Evolutionary conservation across 2,797 vertebrate species (phyloP).

Genomic region (Thalassophryne amazonica): DNA sequence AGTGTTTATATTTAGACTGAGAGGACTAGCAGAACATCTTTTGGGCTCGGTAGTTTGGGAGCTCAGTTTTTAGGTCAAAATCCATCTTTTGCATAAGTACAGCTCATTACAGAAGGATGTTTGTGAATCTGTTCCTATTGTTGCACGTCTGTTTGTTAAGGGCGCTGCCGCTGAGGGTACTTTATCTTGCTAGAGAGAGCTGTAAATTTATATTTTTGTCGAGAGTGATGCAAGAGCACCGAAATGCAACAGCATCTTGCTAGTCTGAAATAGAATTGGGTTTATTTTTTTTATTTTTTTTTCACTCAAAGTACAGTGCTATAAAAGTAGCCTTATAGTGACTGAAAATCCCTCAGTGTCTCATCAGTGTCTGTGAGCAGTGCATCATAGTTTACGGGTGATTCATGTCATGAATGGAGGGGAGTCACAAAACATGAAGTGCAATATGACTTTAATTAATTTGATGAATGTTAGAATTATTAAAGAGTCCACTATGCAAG

Average conservation of each 20-base stretch:
- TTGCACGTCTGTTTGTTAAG: neutral
- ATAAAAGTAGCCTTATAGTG: constrained; percentile 17
- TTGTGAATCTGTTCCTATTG: constrained; percentile 2
- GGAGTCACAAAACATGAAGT: too few relatives aligned
- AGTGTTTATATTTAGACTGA: constrained; percentile 59
- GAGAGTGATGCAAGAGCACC: constrained; percentile 50
- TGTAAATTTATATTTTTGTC: constrained; percentile 39
- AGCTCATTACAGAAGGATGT: constrained; percentile 2
- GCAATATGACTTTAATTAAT: too few relatives aligned
- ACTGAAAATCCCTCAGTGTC: constrained; percentile 26
- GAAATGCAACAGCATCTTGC: constrained; percentile 51
- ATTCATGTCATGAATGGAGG: too few relatives aligned
- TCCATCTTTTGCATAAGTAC: constrained; percentile 19
- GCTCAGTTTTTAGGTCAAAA: constrained; percentile 41
- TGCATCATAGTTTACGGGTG: too few relatives aligned
- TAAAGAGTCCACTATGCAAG: too few relatives aligned
- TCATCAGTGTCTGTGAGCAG: constrained; percentile 18
- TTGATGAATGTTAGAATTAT: too few relatives aligned
- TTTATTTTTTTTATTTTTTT: constrained; percentile 4
- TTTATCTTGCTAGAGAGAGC: constrained; percentile 28
- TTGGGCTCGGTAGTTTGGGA: constrained; percentile 36
- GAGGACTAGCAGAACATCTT: constrained; percentile 40
- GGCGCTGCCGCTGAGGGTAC: constrained; percentile 1
- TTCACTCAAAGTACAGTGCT: constrained; percentile 8
- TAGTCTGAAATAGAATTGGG: constrained; percentile 28